A percentile compares a stretch with the other conserved stretches of the same genome.
Evolutionary conservation across 1,140 invertebrate species (phyloP).

Genomic region (Heliconius nattereri): DNA sequence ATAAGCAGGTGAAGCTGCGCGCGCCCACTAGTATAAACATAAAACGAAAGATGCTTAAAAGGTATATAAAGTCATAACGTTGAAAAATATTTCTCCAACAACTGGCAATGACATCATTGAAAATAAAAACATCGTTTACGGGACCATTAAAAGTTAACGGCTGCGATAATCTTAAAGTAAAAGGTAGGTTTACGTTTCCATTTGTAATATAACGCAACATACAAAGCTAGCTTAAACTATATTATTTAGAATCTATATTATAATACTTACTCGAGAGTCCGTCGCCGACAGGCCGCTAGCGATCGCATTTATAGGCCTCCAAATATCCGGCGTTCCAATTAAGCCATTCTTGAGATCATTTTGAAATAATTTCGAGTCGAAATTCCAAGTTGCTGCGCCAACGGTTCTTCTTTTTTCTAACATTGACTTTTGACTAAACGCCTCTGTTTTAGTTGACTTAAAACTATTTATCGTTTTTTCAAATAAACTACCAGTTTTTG

Average conservation of each 20-base stretch:
- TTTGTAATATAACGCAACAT: neutral
- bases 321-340: slow-evolving; percentile 88
- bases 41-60: neutral
- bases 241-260: neutral
- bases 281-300: slow-evolving; percentile 83
- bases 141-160: slow-evolving; percentile 35
- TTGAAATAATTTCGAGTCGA: slow-evolving; percentile 86
- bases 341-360: slow-evolving; percentile 83
- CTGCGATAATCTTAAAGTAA: slow-evolving; percentile 35
- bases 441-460: slow-evolving; percentile 69
- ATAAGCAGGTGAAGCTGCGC: too few relatives aligned
- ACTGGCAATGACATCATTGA: slow-evolving; percentile 26
- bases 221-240: neutral
- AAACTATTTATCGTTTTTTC: slow-evolving; percentile 71
- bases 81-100: slow-evolving; percentile 14
- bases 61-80: neutral
- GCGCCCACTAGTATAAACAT: too few relatives aligned
- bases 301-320: slow-evolving; percentile 87
- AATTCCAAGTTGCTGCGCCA: slow-evolving; percentile 87
- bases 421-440: slow-evolving; percentile 71
- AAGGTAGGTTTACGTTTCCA: slow-evolving; percentile 1
- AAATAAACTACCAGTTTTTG: slow-evolving; percentile 57
- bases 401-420: slow-evolving; percentile 84
- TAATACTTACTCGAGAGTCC: slow-evolving; percentile 81
- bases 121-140: slow-evolving; percentile 30